Evolutionary conservation across 2,797 vertebrate species (phyloP).

Genomic region (Crocidura indochinensis): DNA sequence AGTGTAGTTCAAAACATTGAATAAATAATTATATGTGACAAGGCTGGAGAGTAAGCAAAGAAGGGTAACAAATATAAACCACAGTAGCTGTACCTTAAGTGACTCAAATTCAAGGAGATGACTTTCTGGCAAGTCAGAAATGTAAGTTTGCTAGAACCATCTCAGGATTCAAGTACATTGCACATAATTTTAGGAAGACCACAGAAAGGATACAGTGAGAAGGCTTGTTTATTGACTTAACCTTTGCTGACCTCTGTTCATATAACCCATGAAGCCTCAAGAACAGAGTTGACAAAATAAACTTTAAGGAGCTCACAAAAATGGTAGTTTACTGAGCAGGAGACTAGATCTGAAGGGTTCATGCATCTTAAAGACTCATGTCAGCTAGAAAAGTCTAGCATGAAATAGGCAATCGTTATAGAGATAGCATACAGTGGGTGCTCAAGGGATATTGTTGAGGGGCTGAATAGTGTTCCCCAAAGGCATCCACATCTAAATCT

Average conservation of each 20-base stretch:
- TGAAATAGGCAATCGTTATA: too few relatives aligned
- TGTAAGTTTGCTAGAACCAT: background rate
- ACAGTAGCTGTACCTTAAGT: background rate
- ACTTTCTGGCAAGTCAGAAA: background rate
- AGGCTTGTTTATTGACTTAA: background rate
- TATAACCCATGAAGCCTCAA: background rate
- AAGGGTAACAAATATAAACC: background rate
- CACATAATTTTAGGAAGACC: background rate
- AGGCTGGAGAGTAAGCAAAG: background rate
- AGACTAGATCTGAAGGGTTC: background rate
- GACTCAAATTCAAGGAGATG: background rate
- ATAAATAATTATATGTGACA: background rate
- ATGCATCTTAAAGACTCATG: background rate
- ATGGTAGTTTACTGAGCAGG: background rate
- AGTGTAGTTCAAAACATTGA: background rate
- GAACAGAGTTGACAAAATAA: background rate
- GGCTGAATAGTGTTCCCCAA: background rate
- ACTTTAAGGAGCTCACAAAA: background rate
- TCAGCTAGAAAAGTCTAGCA: background rate
- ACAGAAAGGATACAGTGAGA: background rate
- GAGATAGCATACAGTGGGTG: background rate
- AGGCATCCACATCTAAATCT: background rate
- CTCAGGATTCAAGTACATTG: background rate
- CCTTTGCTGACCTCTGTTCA: background rate
- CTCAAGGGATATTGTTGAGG: background rate